Percentiles rank a stretch among this genome's conserved stretches.
Conservation (phyloP, 92 coral and sea anemone genomes). For the Umimayanthus chanpuru region DNA sequence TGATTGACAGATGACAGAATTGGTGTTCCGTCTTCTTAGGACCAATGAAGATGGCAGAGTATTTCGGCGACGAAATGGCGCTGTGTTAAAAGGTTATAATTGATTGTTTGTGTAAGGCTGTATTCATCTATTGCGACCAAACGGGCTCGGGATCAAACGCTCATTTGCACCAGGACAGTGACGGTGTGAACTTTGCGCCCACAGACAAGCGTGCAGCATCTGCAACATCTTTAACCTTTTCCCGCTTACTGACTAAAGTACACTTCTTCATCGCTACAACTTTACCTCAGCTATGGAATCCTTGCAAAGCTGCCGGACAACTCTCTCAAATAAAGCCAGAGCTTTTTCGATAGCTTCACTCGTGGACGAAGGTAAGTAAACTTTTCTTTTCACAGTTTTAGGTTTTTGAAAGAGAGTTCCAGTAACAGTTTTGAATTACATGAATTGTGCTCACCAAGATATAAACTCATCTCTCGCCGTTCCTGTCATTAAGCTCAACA, state of each 20-base stretch:
- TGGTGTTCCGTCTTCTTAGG: conserved; percentile 52
- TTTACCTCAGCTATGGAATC: conserved; percentile 46
- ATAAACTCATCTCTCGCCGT: neutral
- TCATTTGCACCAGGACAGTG: conserved; percentile 43
- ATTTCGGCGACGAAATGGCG: conserved; percentile 95
- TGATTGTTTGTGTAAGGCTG: conserved; percentile 91
- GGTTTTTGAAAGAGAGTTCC: too few relatives aligned
- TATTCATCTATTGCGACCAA: conserved; percentile 84
- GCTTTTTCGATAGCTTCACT: conserved; percentile 91
- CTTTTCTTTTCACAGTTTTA: neutral
- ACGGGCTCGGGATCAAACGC: conserved; percentile 57
- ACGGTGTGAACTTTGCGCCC: conserved; percentile 31
- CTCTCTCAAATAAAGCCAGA: conserved; percentile 60
- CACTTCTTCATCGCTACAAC: neutral
- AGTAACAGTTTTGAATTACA: neutral
- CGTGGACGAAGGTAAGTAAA: conserved; percentile 72
- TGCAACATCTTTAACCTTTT: neutral
- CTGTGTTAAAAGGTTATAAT: conserved; percentile 94
- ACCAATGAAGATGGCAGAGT: conserved; percentile 57
- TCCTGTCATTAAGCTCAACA: conserved; percentile 27
- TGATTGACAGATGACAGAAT: conserved; percentile 70
- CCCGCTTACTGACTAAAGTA: too few relatives aligned
- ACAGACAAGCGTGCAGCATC: neutral
- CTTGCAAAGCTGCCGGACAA: conserved; percentile 45
- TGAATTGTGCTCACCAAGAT: neutral